Conservation (phyloP, 2,888 invertebrate genomes). For the Volucella zonaria region DNA sequence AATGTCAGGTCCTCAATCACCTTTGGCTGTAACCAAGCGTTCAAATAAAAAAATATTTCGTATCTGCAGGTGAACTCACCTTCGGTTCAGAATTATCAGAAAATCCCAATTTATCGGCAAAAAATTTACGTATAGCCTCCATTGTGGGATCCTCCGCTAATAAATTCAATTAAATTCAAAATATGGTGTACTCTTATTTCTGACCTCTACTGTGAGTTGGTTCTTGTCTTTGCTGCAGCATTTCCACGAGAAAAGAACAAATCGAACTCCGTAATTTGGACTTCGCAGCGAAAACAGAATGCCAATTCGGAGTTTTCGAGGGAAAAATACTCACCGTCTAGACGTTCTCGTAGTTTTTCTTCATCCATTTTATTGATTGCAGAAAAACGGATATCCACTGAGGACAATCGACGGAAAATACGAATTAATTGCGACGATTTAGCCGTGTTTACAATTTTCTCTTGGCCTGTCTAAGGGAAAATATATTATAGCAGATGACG, state of each 20-base stretch:
- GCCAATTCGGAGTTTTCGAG: neutral
- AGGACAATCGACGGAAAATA: constrained; percentile 17
- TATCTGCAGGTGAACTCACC: too few relatives aligned
- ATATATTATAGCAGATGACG: constrained; percentile 11
- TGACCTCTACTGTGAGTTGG: constrained; percentile 1
- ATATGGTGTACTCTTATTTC: neutral
- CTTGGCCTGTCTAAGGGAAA: constrained; percentile 13
- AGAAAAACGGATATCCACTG: constrained; percentile 12
- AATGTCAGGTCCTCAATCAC: constrained; percentile 88
- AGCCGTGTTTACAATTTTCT: constrained; percentile 57
- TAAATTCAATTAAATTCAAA: neutral
- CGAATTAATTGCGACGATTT: neutral
- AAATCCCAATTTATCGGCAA: constrained; percentile 86
- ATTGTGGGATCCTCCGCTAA: constrained; percentile 83
- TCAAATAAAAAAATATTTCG: constrained; percentile 1
- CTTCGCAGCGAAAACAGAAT: constrained; percentile 14
- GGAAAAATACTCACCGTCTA: constrained; percentile 23
- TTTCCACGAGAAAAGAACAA: constrained; percentile 16
- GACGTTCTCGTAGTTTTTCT: constrained; percentile 1
- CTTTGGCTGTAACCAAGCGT: constrained; percentile 77
- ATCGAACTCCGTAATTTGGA: constrained; percentile 14
- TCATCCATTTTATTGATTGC: constrained; percentile 46
- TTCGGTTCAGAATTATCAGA: constrained; percentile 72
- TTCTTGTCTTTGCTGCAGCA: constrained; percentile 13
- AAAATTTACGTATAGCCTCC: constrained; percentile 86